Conservation (phyloP, 1,140 invertebrate species). For the Leptinotarsa lineolata region DNA sequence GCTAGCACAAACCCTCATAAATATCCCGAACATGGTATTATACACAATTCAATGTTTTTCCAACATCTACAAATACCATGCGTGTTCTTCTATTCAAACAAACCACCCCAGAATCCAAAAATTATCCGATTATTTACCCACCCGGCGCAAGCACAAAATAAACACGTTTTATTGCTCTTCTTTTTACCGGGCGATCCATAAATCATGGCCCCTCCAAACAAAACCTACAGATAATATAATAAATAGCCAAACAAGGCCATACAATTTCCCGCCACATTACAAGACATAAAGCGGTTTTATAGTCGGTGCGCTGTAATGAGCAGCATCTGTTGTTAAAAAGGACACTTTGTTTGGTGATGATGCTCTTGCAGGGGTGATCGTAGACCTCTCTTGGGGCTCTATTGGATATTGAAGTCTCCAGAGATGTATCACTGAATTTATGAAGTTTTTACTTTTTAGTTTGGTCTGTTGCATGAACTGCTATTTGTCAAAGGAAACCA, state of each 20-base stretch:
- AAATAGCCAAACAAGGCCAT: constrained; percentile 50
- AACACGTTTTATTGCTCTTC: constrained; percentile 37
- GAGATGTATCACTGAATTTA: neutral
- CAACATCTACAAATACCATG: neutral
- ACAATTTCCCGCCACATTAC: constrained; percentile 54
- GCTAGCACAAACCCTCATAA: too few species aligned
- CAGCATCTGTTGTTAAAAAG: constrained; percentile 53
- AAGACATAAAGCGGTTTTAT: constrained; percentile 40
- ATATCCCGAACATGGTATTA: too few species aligned
- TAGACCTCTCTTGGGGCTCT: constrained; percentile 27
- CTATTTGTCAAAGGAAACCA: too few species aligned
- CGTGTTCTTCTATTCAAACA: neutral
- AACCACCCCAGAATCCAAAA: neutral
- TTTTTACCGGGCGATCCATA: constrained; percentile 36
- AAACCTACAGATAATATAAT: constrained; percentile 49
- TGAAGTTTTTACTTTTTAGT: too few species aligned
- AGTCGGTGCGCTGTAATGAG: constrained; percentile 43
- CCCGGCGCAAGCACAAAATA: constrained; percentile 32
- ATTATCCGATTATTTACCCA: constrained; percentile 20
- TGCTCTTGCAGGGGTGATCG: neutral
- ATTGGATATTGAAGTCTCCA: neutral
- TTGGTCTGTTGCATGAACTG: too few species aligned
- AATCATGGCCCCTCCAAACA: constrained; percentile 45
- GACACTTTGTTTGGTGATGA: constrained; percentile 36
- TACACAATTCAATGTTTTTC: neutral